phyloP scores from a whole-genome alignment of 2,113 vertebrate species.

The Bubalus kerabau region DNA sequence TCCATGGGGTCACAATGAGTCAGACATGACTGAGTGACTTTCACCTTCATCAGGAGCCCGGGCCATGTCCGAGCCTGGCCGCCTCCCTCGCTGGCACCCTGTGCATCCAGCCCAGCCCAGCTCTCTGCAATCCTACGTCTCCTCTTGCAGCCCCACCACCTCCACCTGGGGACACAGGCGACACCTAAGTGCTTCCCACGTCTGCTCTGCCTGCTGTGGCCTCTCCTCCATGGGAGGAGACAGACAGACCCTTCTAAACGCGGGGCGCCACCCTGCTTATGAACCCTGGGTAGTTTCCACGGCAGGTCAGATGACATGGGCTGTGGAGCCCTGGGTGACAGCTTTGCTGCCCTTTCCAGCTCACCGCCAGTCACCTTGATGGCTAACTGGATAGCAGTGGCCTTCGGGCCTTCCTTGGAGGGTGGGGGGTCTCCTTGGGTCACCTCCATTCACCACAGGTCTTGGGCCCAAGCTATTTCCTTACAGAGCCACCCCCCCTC shows the following conservation, averaged over 20 bases:
- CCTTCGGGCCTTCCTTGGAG: neutral
- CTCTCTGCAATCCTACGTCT: rapidly evolving
- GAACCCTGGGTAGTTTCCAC: neutral
- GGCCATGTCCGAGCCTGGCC: rapidly evolving
- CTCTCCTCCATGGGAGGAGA: neutral
- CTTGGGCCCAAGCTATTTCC: neutral
- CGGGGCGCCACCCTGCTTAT: rapidly evolving
- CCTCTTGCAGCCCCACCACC: neutral
- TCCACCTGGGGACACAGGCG: neutral
- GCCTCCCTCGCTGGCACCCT: rapidly evolving
- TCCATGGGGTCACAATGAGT: neutral
- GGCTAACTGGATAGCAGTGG: rapidly evolving
- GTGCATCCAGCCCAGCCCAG: no score
- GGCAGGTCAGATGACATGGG: rapidly evolving
- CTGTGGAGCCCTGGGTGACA: rapidly evolving
- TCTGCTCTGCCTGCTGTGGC: neutral
- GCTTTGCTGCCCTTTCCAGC: neutral
- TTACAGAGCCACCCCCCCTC: neutral
- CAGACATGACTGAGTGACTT: neutral
- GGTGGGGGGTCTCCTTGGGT: neutral
- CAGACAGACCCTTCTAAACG: neutral
- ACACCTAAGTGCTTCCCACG: neutral
- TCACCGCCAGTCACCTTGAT: rapidly evolving
- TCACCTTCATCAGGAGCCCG: neutral
- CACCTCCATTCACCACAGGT: no score